phyloP scores from a whole-genome alignment of 2,888 invertebrate genomes.

The Epiblema foenella region DNA sequence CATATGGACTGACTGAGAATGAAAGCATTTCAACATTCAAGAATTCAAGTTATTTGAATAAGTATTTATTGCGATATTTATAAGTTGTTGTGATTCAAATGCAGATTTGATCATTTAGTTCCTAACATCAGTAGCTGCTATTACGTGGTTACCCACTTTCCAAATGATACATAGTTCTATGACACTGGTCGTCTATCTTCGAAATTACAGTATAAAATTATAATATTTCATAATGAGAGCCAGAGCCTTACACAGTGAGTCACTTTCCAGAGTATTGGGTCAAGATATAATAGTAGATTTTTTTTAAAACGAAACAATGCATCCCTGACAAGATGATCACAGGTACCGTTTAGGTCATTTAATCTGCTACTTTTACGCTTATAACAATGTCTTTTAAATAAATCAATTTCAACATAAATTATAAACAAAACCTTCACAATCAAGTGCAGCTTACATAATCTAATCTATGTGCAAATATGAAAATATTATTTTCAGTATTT shows the following conservation, averaged over 20 bases:
- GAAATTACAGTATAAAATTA: slow-evolving; percentile 45
- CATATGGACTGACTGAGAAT: slow-evolving; percentile 26
- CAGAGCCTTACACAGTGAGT: slow-evolving; percentile 57
- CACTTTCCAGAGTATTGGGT: slow-evolving; percentile 43
- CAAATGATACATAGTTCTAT: slow-evolving; percentile 1
- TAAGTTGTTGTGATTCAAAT: background rate
- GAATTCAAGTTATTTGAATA: background rate
- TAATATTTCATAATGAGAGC: slow-evolving; percentile 61
- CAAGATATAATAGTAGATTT: slow-evolving; percentile 21
- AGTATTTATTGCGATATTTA: background rate
- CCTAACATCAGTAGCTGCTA: slow-evolving; percentile 32
- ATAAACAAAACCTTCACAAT: slow-evolving; percentile 59
- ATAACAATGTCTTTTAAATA: slow-evolving; percentile 69
- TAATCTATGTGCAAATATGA: slow-evolving; percentile 55
- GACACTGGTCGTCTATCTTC: slow-evolving; percentile 37
- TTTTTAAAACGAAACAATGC: slow-evolving; percentile 44
- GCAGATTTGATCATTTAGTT: slow-evolving; percentile 7
- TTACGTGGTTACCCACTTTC: slow-evolving; percentile 12
- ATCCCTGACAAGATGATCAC: slow-evolving; percentile 54
- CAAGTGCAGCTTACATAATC: slow-evolving; percentile 54
- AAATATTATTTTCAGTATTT: slow-evolving; percentile 58
- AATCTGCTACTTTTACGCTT: slow-evolving; percentile 48
- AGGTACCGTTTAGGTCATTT: slow-evolving; percentile 55
- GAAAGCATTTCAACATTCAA: background rate
- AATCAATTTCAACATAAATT: slow-evolving; percentile 55